phyloP scores from a whole-genome alignment of 2,113 vertebrate species.

The Sterrhoptilus dennistouni region DNA sequence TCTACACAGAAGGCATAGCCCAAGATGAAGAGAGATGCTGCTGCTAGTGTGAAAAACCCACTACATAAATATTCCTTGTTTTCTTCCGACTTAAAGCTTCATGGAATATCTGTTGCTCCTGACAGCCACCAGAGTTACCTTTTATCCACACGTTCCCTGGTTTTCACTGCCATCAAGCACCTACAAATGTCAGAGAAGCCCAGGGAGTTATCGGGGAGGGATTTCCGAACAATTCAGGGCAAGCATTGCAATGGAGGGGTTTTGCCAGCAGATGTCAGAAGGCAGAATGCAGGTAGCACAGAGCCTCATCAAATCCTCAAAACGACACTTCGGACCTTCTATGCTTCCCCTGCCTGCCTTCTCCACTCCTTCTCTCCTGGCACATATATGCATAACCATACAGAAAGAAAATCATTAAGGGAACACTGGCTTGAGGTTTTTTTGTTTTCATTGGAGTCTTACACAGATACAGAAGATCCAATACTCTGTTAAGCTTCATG shows the following conservation, averaged over 20 bases:
- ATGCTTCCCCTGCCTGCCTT: background rate
- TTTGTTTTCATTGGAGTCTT: background rate
- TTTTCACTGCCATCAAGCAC: background rate
- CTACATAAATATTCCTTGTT: background rate
- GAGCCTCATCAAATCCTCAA: background rate
- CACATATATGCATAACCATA: background rate
- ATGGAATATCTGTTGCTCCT: background rate
- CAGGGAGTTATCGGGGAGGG: accelerated
- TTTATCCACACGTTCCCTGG: background rate
- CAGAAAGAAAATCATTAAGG: background rate
- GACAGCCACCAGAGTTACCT: background rate
- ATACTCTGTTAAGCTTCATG: background rate
- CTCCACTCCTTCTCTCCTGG: background rate
- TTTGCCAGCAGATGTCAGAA: slow-evolving; percentile 60
- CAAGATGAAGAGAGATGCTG: background rate
- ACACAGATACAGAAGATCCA: background rate
- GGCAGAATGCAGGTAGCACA: background rate
- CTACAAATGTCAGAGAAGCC: background rate
- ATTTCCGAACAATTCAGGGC: background rate
- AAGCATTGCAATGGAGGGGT: slow-evolving; percentile 4
- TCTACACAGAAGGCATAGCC: background rate
- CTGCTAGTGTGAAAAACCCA: background rate
- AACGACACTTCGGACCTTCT: background rate
- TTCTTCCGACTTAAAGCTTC: background rate
- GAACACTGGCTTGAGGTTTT: background rate